Conservation (phyloP, 2,797 vertebrate genomes). For the Ficedula albicollis region DNA sequence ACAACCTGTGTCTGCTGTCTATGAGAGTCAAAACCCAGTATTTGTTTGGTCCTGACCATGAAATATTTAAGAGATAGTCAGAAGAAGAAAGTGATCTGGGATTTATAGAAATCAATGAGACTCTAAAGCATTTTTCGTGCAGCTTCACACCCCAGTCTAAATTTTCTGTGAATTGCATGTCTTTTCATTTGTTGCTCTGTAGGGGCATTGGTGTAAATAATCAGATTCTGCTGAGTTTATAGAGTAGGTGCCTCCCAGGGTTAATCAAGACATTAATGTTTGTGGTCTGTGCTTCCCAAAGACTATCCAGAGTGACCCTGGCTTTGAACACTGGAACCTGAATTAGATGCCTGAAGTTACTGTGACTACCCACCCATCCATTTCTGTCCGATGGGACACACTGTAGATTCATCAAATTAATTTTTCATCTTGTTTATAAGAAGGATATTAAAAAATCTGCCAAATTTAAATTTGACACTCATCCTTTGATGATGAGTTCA, state of each 20-base stretch:
- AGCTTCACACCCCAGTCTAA: neutral
- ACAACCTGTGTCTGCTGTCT: neutral
- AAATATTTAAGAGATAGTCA: neutral
- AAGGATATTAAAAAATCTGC: neutral
- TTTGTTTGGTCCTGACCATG: neutral
- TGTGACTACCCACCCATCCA: neutral
- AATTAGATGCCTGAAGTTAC: neutral
- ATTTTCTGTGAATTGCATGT: neutral
- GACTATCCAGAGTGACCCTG: neutral
- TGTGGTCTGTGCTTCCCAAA: neutral
- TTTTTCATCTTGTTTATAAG: neutral
- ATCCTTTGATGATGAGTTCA: neutral
- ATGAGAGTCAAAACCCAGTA: neutral
- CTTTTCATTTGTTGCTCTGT: neutral
- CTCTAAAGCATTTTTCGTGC: neutral
- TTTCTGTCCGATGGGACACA: neutral
- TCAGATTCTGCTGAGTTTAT: neutral
- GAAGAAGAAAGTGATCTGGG: neutral
- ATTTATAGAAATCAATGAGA: neutral
- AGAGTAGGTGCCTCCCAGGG: neutral
- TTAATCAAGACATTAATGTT: neutral
- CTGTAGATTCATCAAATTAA: neutral
- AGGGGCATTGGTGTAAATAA: neutral
- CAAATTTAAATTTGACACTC: neutral
- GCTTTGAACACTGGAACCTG: neutral